Base-by-base conservation (phyloP, 2,797 vertebrate species). In the Muscicapa comitata region DNA sequence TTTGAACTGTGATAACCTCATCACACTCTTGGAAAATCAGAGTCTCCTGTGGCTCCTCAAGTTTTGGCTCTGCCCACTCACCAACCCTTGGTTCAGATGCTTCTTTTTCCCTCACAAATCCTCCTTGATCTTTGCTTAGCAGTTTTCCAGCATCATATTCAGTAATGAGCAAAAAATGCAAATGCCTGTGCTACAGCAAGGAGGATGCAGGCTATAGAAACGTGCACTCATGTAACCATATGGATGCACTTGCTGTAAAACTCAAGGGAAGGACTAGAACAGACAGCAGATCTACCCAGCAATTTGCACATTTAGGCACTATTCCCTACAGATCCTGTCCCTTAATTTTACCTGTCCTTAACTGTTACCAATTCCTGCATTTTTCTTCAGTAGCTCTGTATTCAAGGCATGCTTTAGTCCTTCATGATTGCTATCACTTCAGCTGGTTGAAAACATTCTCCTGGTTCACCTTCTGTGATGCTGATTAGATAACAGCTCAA, bases 291-390 rank as follows among this genome's bases (percentile, higher is more conserved):
- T 35, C 63, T 29, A 86, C 58, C 72, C 75, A 58, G 72, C 75
- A 95, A 83, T 82, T 73, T 26, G 72, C 12, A 9, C 40, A 66
- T 91, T 68, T 72, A 92, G 85, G 33, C 65, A 81, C n/a, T 42
- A 75, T 54, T 88, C 89, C 89, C 94, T 75, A 55, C 9, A 84
- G 79, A 75, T 42, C 21, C 75, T 25, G 11, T 37, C 7, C 89
- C 55, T 91, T 75, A 75, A 81, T 86, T 94, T 73, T 76, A 96
- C 91, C 95, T 91, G 95, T 66, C 77, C 51, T 75, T 75, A 76
- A 71, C 48, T 63, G 76, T 70, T 48, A 86, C 47, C 70, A 40
- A 50, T 73, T 88, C 90, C 59, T 72, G 28, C 8, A 0, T 17
- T 51, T 63, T 76, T 47, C 26, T 57, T 40, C 33, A 21, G 33